Conservation (phyloP, 2,888 invertebrate genomes). For the Drosophila parthenogenetica region DNA sequence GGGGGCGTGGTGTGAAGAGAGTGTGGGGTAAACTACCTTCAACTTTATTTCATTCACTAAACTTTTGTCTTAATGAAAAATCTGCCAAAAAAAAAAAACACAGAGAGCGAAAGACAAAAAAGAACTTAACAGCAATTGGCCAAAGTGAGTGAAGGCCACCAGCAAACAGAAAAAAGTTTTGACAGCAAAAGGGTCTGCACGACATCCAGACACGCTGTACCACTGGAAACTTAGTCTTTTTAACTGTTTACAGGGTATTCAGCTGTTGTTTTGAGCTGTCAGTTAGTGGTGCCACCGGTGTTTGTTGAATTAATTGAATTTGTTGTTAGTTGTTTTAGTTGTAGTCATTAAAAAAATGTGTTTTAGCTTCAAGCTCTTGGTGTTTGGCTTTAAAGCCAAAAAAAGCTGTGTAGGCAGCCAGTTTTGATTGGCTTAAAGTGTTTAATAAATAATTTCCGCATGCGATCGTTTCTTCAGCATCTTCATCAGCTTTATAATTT, state of each 20-base stretch:
- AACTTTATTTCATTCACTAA: constrained; percentile 71
- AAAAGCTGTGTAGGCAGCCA: constrained; percentile 46
- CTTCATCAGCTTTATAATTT: constrained; percentile 16
- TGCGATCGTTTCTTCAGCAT: constrained; percentile 36
- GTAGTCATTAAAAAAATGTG: constrained; percentile 63
- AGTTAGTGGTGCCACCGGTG: constrained; percentile 49
- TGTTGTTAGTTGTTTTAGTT: constrained; percentile 67
- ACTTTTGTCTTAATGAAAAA: constrained; percentile 78
- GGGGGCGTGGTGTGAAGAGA: constrained; percentile 1
- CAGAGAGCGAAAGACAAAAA: constrained; percentile 9
- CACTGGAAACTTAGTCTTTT: not conserved
- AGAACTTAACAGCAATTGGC: constrained; percentile 38
- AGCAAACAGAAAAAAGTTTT: constrained; percentile 40
- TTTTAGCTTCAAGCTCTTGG: constrained; percentile 23
- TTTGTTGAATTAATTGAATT: constrained; percentile 75
- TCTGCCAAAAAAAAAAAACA: constrained; percentile 40
- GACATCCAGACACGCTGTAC: not conserved
- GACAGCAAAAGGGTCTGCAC: constrained; percentile 26
- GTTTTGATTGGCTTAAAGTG: constrained; percentile 62
- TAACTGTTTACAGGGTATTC: constrained; percentile 6
- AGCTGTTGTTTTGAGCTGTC: constrained; percentile 17
- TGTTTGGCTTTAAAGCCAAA: not conserved
- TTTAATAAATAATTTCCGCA: constrained; percentile 78
- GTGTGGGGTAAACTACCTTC: constrained; percentile 19
- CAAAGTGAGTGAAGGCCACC: constrained; percentile 65